These are phyloP conservation scores for Crotalus tigris DNA, from an alignment of 2,113 vertebrate genomes.

Conservation along the genomic window DNA sequence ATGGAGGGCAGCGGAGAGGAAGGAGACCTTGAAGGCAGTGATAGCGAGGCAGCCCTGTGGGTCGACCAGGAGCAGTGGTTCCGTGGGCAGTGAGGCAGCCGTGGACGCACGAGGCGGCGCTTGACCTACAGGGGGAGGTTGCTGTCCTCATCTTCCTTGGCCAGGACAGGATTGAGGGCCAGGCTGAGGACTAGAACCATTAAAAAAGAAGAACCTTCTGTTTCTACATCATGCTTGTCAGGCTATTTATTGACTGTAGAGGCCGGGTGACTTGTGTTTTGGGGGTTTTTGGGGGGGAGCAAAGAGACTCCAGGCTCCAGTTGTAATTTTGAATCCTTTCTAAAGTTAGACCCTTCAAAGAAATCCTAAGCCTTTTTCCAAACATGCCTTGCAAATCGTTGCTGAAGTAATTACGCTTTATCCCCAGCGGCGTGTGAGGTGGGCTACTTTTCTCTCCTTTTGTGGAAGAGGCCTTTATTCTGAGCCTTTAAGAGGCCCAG, in stretches of 20 bases:
- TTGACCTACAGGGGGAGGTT: background rate
- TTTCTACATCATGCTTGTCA: background rate
- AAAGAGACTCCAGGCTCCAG: background rate
- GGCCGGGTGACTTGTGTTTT: background rate
- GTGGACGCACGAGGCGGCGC: background rate
- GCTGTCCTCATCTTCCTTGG: slow-evolving; percentile 15
- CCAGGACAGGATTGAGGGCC: slow-evolving; percentile 21
- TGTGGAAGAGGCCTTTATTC: slow-evolving; percentile 4
- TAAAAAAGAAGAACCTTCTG: slow-evolving; percentile 6
- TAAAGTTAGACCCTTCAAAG: slow-evolving; percentile 29
- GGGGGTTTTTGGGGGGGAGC: background rate
- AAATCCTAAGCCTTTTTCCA: background rate
- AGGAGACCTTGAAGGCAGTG: slow-evolving; percentile 95
- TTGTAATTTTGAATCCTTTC: background rate
- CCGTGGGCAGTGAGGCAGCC: slow-evolving; percentile 85
- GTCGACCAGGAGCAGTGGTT: slow-evolving; percentile 99
- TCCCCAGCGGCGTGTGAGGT: slow-evolving; percentile 16
- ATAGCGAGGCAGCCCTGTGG: slow-evolving; percentile 97
- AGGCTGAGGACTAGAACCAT: slow-evolving; percentile 4
- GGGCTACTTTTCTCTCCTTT: slow-evolving; percentile 19
- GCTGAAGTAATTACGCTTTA: background rate
- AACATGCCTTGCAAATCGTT: background rate
- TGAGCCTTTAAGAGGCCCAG: background rate
- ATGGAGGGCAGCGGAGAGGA: slow-evolving; percentile 99
- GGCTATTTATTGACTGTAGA: slow-evolving; percentile 50